Conservation (phyloP, 2,888 invertebrate genomes). For the Empis stercorea region DNA sequence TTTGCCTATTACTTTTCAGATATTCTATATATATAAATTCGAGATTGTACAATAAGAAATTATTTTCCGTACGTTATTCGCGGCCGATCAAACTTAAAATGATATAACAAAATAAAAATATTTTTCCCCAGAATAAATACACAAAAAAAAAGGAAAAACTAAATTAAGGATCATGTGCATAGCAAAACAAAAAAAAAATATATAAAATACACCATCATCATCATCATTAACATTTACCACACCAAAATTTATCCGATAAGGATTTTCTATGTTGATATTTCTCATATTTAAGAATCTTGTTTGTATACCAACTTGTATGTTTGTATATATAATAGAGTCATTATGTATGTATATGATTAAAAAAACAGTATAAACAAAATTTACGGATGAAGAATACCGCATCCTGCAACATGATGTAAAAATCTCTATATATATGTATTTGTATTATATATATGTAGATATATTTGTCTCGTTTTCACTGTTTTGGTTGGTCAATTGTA, state of each 20-base stretch:
- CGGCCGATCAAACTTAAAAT: conserved; percentile 38
- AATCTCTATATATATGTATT: neutral
- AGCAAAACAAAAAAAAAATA: too few relatives aligned
- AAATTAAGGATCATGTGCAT: conserved; percentile 37
- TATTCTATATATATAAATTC: too few relatives aligned
- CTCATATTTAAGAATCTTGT: conserved; percentile 6
- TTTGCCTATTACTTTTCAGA: too few relatives aligned
- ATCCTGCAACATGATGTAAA: neutral
- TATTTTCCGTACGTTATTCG: conserved; percentile 32
- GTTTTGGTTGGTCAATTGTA: conserved; percentile 1
- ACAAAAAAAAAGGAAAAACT: conserved; percentile 22
- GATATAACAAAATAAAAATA: conserved; percentile 33
- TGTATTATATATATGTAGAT: neutral
- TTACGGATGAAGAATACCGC: neutral
- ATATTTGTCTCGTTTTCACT: neutral
- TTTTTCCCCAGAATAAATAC: conserved; percentile 1
- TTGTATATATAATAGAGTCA: too few relatives aligned
- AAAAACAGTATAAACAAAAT: neutral
- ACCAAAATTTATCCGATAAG: conserved; percentile 7
- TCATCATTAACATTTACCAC: conserved; percentile 7
- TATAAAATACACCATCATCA: conserved; percentile 12
- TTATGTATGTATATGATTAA: conserved; percentile 5
- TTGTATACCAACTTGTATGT: too few relatives aligned
- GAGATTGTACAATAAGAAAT: too few relatives aligned
- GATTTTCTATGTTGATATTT: conserved; percentile 10